These are phyloP conservation scores for Rotaria magnacalcarata DNA, from an alignment of 2,888 invertebrate genomes.

Conservation along the genomic window DNA sequence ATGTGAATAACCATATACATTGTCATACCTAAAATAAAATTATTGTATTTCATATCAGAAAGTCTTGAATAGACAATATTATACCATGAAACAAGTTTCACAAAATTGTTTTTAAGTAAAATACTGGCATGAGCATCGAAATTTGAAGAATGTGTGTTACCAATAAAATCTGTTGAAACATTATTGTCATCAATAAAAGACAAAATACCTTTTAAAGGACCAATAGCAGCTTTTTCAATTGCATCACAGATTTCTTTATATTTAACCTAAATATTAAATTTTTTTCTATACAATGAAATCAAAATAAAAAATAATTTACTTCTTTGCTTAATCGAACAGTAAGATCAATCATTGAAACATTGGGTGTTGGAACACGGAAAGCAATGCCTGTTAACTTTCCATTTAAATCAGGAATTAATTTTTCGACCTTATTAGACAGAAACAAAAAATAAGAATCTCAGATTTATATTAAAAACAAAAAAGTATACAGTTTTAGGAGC, in stretches of 20 bases:
- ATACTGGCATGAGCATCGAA: constrained; percentile 66
- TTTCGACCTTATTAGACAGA: constrained; percentile 64
- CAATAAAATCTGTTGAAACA: constrained; percentile 66
- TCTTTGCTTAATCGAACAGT: constrained; percentile 67
- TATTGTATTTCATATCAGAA: not conserved
- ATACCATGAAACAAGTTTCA: constrained; percentile 97
- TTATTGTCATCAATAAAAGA: constrained; percentile 93
- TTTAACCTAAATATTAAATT: constrained; percentile 64
- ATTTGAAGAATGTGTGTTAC: no score
- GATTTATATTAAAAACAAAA: no score
- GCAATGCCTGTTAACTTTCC: no score
- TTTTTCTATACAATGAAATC: not conserved
- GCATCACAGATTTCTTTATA: constrained; percentile 84
- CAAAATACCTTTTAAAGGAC: constrained; percentile 80
- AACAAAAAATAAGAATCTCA: no score
- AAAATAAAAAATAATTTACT: not conserved
- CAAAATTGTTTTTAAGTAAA: constrained; percentile 83
- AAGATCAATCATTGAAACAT: constrained; percentile 95
- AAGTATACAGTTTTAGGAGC: constrained; percentile 86
- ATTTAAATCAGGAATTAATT: constrained; percentile 70
- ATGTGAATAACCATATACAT: constrained; percentile 77
- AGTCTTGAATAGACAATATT: constrained; percentile 57
- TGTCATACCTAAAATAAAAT: constrained; percentile 56
- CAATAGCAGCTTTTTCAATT: constrained; percentile 75
- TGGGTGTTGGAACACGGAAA: constrained; percentile 93